Evolutionary conservation across 1,140 invertebrate species (phyloP).

Genomic region (Aphelenchoides besseyi): DNA sequence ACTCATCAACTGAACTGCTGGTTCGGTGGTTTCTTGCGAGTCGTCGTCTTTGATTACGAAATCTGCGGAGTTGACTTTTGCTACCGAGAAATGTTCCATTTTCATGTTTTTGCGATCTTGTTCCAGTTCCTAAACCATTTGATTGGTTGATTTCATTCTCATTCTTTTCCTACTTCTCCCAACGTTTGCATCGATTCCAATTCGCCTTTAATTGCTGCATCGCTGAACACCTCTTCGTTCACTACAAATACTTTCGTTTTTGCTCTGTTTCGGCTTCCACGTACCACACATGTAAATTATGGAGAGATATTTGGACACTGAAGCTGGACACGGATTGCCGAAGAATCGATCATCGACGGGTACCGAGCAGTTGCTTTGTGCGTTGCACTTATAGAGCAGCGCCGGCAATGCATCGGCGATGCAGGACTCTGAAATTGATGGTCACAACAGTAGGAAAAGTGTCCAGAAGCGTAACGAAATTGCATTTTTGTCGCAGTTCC

Average conservation of each 20-base stretch:
- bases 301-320: conserved; percentile 43
- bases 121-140: conserved; percentile 19
- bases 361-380: conserved; percentile 43
- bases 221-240: conserved; percentile 54
- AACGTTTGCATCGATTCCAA: conserved; percentile 50
- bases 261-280: neutral
- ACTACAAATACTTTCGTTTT: conserved; percentile 32
- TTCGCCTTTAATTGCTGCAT: conserved; percentile 46
- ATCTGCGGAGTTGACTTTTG: neutral
- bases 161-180: conserved; percentile 35
- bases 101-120: conserved; percentile 7
- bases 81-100: neutral
- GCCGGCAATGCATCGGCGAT: conserved; percentile 45
- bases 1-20: conserved; percentile 12
- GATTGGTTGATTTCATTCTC: conserved; percentile 34
- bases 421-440: conserved; percentile 36
- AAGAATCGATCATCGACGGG: conserved; percentile 45
- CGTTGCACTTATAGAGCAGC: conserved; percentile 42
- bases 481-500: neutral
- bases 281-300: conserved; percentile 50
- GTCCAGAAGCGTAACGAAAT: neutral
- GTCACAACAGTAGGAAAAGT: conserved; percentile 7
- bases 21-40: conserved; percentile 8
- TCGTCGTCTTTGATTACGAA: conserved; percentile 9
- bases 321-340: conserved; percentile 40